A percentile compares a stretch with the other conserved stretches of the same genome.
These are phyloP conservation scores for Tinea trinotella DNA, from an alignment of 2,888 invertebrate genomes.

Conservation along the genomic window DNA sequence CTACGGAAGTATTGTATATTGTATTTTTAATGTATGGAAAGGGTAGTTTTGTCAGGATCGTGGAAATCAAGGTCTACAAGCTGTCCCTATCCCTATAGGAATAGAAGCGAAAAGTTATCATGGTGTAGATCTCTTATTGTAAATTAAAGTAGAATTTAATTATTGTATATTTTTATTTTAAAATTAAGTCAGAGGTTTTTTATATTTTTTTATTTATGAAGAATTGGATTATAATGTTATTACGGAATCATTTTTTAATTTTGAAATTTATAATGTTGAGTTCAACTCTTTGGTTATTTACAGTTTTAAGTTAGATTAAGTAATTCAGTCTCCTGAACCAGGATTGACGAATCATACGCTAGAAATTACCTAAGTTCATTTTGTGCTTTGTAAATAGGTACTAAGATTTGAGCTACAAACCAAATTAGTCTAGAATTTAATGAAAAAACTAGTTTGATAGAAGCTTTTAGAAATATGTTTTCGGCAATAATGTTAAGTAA, in stretches of 20 bases:
- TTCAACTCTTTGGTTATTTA: constrained; percentile 46
- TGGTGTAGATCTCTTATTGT: neutral
- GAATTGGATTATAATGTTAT: too few relatives aligned
- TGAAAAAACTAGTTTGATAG: too few relatives aligned
- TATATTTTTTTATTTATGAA: constrained; percentile 1
- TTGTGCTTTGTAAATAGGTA: constrained; percentile 58
- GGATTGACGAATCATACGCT: constrained; percentile 67
- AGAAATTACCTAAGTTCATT: constrained; percentile 69
- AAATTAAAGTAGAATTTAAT: neutral
- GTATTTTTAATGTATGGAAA: too few relatives aligned
- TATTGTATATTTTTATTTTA: too few relatives aligned
- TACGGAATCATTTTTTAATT: too few relatives aligned
- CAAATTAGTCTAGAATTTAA: constrained; percentile 33
- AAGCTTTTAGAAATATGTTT: too few relatives aligned
- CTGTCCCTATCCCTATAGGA: too few relatives aligned
- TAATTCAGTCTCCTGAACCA: constrained; percentile 39
- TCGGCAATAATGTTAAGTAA: constrained; percentile 8
- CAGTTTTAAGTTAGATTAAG: constrained; percentile 26
- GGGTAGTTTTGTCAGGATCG: too few relatives aligned
- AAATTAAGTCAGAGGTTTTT: neutral
- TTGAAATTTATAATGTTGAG: constrained; percentile 28
- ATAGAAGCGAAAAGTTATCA: too few relatives aligned
- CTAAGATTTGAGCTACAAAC: constrained; percentile 49
- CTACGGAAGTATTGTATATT: too few relatives aligned
- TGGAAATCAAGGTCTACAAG: too few relatives aligned